Percentiles rank a stretch among this genome's conserved stretches.
Evolutionary conservation across 2,113 vertebrate species (phyloP).

Genomic region (Blennius ocellaris): DNA sequence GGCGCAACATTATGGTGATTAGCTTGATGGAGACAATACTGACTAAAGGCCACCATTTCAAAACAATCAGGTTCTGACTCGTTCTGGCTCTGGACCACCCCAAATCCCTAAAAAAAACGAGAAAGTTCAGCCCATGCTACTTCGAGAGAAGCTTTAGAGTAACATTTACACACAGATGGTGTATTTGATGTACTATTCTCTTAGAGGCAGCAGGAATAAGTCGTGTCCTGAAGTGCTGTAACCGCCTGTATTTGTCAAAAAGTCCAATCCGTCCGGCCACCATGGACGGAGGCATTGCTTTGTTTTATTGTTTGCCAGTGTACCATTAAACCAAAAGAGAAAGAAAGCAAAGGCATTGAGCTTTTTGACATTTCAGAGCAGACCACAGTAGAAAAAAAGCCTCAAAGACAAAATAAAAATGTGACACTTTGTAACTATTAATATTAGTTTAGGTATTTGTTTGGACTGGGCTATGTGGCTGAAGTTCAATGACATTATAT

Average conservation of each 20-base stretch:
- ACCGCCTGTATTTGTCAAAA: conserved; percentile 16
- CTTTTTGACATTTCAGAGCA: conserved; percentile 7
- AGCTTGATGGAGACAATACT: conserved; percentile 42
- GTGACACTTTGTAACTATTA: not conserved
- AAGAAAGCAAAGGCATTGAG: not conserved
- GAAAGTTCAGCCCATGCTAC: conserved; percentile 4
- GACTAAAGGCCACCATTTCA: conserved; percentile 50
- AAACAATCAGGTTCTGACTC: conserved; percentile 48
- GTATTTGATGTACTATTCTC: not conserved
- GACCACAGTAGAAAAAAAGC: not conserved
- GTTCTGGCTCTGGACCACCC: not conserved
- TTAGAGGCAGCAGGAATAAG: not conserved
- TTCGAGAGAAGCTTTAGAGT: not conserved
- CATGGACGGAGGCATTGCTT: not conserved
- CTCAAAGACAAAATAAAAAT: conserved; percentile 3
- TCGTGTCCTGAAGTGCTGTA: not conserved
- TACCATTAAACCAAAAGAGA: conserved; percentile 8
- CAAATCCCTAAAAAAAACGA: not conserved
- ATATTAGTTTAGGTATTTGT: not conserved
- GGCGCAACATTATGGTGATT: conserved; percentile 47
- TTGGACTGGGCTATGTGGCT: not conserved
- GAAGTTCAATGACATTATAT: not conserved
- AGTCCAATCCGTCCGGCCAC: conserved; percentile 2
- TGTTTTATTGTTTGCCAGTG: conserved; percentile 24
- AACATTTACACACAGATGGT: not conserved